Conservation (phyloP, 2,113 vertebrate genomes). For the Pedetes capensis region DNA sequence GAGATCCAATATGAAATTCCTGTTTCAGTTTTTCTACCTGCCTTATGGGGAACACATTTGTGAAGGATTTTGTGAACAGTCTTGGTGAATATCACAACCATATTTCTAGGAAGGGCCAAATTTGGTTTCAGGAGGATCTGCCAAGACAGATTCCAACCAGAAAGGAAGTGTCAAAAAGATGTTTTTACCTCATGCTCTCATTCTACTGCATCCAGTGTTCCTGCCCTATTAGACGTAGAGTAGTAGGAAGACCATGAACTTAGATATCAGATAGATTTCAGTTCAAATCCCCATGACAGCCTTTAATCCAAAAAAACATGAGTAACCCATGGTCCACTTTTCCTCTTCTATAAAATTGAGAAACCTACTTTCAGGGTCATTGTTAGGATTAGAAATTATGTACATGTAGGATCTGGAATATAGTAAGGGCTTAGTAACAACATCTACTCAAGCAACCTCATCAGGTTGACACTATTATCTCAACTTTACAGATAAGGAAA, state of each 20-base stretch:
- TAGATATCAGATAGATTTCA: not conserved
- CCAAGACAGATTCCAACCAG: not conserved
- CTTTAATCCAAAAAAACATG: not conserved
- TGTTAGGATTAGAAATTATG: not conserved
- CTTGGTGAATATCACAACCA: not conserved
- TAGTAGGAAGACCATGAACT: not conserved
- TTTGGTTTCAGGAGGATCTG: not conserved
- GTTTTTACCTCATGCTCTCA: not conserved
- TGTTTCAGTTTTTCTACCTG: not conserved
- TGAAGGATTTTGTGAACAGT: not conserved
- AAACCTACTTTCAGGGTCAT: not conserved
- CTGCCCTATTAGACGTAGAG: not conserved
- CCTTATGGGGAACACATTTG: not conserved
- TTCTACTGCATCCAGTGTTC: not conserved
- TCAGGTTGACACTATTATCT: not conserved
- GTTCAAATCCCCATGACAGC: not conserved
- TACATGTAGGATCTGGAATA: not conserved
- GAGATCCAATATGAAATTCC: not conserved
- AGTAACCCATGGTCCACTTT: not conserved
- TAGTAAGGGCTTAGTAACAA: not conserved
- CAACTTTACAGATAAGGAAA: conserved; percentile 32
- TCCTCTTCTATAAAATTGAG: not conserved
- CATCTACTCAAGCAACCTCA: not conserved
- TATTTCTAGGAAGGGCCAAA: conserved; percentile 24
- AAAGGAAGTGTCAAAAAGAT: conserved; percentile 11